Evolutionary conservation across 1,140 invertebrate species (phyloP).

Genomic region (Ceratina japonica): DNA sequence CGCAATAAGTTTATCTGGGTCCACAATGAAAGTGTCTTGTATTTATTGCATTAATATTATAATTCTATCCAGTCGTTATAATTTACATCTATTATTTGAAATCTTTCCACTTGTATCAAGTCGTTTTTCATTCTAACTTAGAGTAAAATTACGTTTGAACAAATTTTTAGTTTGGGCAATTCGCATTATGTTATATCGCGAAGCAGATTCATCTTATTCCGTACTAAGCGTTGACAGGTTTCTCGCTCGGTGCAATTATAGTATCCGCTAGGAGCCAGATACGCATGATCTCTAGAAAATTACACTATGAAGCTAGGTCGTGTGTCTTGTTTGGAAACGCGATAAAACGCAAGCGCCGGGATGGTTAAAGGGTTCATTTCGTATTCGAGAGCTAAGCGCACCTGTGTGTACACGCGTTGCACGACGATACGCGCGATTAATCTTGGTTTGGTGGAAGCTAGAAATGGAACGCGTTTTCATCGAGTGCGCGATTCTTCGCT

Average conservation of each 20-base stretch:
- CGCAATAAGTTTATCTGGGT: too few relatives aligned
- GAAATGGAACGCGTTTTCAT: neutral
- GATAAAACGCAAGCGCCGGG: neutral
- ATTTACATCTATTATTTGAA: too few relatives aligned
- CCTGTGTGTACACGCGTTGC: neutral
- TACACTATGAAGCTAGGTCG: neutral
- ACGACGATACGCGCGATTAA: constrained; percentile 4
- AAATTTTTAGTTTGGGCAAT: neutral
- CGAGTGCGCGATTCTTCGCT: neutral
- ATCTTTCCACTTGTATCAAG: too few relatives aligned
- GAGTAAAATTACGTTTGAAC: too few relatives aligned
- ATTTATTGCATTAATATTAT: too few relatives aligned
- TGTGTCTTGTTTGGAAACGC: neutral
- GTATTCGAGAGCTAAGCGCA: neutral
- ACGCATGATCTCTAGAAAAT: neutral
- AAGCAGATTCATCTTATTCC: neutral
- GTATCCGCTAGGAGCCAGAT: neutral
- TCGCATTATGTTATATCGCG: neutral
- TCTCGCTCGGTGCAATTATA: neutral
- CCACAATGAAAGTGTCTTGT: too few relatives aligned
- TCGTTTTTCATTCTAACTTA: too few relatives aligned
- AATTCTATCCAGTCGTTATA: too few relatives aligned
- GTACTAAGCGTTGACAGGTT: neutral
- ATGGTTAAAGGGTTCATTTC: neutral
- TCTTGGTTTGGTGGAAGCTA: neutral